These are phyloP conservation scores for Pseudobourletiella spinata DNA, from an alignment of 1,140 invertebrate genomes.

Conservation along the genomic window DNA sequence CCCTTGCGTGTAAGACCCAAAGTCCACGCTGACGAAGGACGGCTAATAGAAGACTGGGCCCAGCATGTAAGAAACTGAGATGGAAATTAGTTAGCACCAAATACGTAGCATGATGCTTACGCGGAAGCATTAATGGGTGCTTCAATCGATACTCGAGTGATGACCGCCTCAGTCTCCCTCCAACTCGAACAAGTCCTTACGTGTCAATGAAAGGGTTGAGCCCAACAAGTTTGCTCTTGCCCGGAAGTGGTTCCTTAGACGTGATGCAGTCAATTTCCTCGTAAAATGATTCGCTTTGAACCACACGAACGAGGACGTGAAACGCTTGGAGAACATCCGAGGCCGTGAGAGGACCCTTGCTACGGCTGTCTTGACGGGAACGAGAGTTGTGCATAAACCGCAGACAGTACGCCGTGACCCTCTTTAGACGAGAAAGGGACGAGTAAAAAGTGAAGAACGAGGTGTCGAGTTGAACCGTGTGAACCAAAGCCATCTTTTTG, in stretches of 20 bases:
- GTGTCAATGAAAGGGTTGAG: conserved; percentile 42
- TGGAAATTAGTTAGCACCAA: conserved; percentile 40
- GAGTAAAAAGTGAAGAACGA: not conserved
- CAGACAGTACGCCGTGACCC: no score
- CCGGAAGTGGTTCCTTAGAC: conserved; percentile 9
- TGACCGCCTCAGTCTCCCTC: conserved; percentile 39
- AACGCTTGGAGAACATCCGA: not conserved
- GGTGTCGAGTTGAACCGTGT: not conserved
- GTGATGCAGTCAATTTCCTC: not conserved
- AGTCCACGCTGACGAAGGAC: conserved; percentile 19
- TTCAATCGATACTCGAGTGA: conserved; percentile 27
- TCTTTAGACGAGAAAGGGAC: not conserved
- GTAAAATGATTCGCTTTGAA: not conserved
- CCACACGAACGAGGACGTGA: not conserved
- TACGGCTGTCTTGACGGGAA: not conserved
- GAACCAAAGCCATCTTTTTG: not conserved
- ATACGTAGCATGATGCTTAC: conserved; percentile 34
- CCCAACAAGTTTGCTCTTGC: conserved; percentile 16
- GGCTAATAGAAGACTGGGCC: conserved; percentile 37
- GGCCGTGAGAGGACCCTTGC: not conserved
- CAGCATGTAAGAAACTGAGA: conserved; percentile 37
- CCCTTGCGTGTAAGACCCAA: conserved; percentile 32
- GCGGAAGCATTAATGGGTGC: conserved; percentile 39
- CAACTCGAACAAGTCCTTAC: conserved; percentile 41
- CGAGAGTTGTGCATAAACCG: not conserved